Percentiles rank a stretch among this genome's conserved stretches.
phyloP scores from a whole-genome alignment of 2,797 vertebrate species.

The Danio choprae region DNA sequence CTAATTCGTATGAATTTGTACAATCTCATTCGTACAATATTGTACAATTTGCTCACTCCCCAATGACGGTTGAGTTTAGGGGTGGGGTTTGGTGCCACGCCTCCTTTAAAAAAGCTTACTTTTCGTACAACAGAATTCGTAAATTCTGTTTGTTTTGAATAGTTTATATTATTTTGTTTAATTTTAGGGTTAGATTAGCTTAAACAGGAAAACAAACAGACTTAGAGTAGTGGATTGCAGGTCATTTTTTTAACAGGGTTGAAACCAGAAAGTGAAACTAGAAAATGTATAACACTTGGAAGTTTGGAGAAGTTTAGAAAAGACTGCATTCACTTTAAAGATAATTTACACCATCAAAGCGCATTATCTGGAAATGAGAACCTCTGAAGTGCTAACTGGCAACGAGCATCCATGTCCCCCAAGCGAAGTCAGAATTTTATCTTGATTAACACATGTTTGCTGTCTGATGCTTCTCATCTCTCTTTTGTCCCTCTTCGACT shows the following conservation, averaged over 20 bases:
- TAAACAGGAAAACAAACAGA: too few species aligned
- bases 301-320: neutral
- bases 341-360: neutral
- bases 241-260: neutral
- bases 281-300: neutral
- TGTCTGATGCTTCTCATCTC: neutral
- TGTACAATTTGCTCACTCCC: too few species aligned
- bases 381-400: neutral
- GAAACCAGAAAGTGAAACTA: neutral
- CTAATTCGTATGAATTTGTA: too few species aligned
- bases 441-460: constrained; percentile 9
- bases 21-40: too few species aligned
- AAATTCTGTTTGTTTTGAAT: too few species aligned
- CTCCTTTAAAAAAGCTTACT: too few species aligned
- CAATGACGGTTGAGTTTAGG: too few species aligned
- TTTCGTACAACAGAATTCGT: too few species aligned
- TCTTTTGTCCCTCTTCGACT: neutral
- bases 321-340: neutral
- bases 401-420: neutral
- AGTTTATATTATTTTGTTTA: too few species aligned
- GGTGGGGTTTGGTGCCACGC: too few species aligned
- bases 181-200: too few species aligned
- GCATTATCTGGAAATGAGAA: neutral
- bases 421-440: neutral
- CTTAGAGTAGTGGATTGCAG: too few species aligned